These are phyloP conservation scores for Sciurus niger DNA, from an alignment of 2,113 vertebrate genomes.

Conservation along the genomic window DNA sequence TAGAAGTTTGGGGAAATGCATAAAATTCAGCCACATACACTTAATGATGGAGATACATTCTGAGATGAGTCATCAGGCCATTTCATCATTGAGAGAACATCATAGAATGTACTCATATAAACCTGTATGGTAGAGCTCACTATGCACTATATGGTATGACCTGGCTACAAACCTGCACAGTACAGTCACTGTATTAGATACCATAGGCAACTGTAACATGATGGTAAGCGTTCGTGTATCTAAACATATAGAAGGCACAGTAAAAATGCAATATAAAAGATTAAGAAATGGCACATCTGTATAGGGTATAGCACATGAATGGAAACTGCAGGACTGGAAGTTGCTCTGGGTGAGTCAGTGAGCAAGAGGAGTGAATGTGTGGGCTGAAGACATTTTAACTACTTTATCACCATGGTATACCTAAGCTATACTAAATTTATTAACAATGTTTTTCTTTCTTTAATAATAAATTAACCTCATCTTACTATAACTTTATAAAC, in stretches of 20 bases:
- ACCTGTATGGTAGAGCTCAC: not conserved
- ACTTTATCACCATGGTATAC: not conserved
- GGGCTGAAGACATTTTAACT: not conserved
- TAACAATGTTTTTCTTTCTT: not conserved
- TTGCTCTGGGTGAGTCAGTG: not conserved
- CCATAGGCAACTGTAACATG: too few relatives aligned
- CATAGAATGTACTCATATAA: not conserved
- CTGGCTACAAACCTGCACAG: not conserved
- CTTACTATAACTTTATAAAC: not conserved
- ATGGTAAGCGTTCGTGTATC: not conserved
- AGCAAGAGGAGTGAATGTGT: not conserved
- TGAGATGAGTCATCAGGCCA: not conserved
- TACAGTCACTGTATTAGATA: not conserved
- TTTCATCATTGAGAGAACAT: not conserved
- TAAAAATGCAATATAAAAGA: not conserved
- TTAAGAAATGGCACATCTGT: not conserved
- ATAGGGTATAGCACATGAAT: not conserved
- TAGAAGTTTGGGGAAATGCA: slow-evolving; percentile 1
- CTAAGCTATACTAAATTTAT: not conserved
- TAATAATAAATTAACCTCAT: not conserved
- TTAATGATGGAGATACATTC: too few relatives aligned
- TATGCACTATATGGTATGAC: not conserved
- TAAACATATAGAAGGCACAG: not conserved
- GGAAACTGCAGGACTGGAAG: not conserved
- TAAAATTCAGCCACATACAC: not conserved